Evolutionary conservation across 2,797 vertebrate genomes (phyloP).

Genomic region (Girardinus metallicus): DNA sequence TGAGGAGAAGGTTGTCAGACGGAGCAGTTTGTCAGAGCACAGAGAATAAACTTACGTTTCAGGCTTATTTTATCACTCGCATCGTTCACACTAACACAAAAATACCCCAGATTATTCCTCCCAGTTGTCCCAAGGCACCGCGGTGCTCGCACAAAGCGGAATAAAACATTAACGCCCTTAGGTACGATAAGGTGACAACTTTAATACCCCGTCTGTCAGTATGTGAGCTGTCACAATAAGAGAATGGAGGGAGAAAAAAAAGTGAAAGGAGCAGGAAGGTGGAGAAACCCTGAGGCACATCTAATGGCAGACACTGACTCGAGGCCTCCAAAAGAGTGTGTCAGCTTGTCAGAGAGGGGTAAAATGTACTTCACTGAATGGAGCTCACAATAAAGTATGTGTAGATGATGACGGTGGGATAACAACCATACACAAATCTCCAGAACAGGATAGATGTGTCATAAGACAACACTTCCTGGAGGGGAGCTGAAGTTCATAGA

Average conservation of each 20-base stretch:
- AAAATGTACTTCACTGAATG: constrained; percentile 48
- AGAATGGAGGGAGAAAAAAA: constrained; percentile 37
- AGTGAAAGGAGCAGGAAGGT: constrained; percentile 18
- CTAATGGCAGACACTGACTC: constrained; percentile 72
- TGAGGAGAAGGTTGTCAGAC: constrained; percentile 47
- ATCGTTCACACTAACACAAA: constrained; percentile 29
- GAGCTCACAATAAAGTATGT: constrained; percentile 56
- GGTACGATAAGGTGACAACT: constrained; percentile 63
- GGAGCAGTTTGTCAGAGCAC: constrained; percentile 26
- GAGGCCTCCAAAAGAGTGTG: constrained; percentile 46
- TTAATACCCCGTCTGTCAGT: constrained; percentile 71
- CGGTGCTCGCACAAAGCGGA: constrained; percentile 42
- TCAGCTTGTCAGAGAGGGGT: constrained; percentile 37
- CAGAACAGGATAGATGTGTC: neutral
- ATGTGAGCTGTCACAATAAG: constrained; percentile 54
- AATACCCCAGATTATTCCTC: constrained; percentile 8
- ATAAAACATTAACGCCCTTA: constrained; percentile 71
- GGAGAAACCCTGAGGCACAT: constrained; percentile 65
- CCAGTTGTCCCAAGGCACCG: constrained; percentile 38
- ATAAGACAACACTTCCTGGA: neutral
- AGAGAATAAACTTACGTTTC: constrained; percentile 59
- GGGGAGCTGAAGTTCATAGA: neutral
- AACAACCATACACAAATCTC: constrained; percentile 30
- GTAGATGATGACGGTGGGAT: constrained; percentile 48
- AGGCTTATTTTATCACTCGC: constrained; percentile 41